These are phyloP conservation scores for Aphaenogaster rudis DNA, from an alignment of 1,140 invertebrate genomes.

Conservation along the genomic window DNA sequence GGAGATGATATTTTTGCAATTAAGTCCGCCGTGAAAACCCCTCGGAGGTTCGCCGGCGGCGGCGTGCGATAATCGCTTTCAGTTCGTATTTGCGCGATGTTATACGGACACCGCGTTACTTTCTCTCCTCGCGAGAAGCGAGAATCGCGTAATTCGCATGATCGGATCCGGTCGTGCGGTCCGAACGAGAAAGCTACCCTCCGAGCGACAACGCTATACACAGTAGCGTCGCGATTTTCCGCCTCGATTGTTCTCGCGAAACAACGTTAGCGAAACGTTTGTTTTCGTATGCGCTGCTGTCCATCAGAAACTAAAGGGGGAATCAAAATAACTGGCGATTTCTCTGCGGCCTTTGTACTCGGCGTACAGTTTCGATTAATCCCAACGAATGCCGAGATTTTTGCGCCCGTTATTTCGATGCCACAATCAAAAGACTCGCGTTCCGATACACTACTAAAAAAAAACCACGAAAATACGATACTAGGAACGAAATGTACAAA, in stretches of 20 bases:
- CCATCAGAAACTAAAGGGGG: constrained; percentile 58
- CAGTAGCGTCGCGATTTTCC: constrained; percentile 43
- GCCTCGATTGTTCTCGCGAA: constrained; percentile 36
- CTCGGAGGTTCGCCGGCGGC: neutral
- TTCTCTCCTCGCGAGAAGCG: constrained; percentile 2
- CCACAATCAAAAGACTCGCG: constrained; percentile 62
- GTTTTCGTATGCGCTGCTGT: constrained; percentile 57
- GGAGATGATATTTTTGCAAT: constrained; percentile 35
- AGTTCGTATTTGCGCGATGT: neutral
- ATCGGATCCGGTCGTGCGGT: constrained; percentile 21
- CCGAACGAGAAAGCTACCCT: neutral
- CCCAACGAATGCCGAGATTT: constrained; percentile 51
- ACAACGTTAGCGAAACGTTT: constrained; percentile 55
- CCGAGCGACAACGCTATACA: neutral
- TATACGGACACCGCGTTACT: neutral
- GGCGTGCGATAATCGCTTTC: constrained; percentile 26
- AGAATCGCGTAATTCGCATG: constrained; percentile 45
- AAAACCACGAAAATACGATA: constrained; percentile 26
- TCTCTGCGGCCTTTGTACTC: constrained; percentile 50
- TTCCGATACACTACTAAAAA: constrained; percentile 36
- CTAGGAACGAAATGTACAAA: constrained; percentile 30
- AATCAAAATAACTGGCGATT: constrained; percentile 62
- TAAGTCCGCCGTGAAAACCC: constrained; percentile 16
- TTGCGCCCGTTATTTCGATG: constrained; percentile 58
- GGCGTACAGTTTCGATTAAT: constrained; percentile 56